phyloP scores from a whole-genome alignment of 2,888 invertebrate species.

The Colostygia pectinataria region DNA sequence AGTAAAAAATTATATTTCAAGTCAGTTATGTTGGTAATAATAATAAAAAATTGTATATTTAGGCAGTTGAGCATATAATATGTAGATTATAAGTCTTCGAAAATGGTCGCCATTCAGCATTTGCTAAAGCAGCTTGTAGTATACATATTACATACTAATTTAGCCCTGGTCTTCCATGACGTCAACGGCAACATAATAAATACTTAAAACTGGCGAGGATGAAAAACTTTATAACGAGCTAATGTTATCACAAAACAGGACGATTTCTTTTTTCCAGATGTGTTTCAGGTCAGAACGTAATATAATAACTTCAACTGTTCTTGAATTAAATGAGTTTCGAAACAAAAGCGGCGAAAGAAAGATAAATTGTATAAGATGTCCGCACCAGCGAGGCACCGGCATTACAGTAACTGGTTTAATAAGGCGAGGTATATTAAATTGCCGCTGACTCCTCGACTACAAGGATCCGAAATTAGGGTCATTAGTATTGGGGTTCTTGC shows the following conservation, averaged over 20 bases:
- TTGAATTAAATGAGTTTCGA: slow-evolving; percentile 29
- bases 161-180: too few species aligned
- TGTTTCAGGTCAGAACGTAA: slow-evolving; percentile 26
- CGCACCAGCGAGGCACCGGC: slow-evolving; percentile 7
- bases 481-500: not conserved
- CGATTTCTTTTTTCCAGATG: not conserved
- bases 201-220: not conserved
- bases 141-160: too few species aligned
- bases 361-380: slow-evolving; percentile 23
- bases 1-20: too few species aligned
- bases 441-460: slow-evolving; percentile 7
- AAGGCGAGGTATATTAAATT: slow-evolving; percentile 23
- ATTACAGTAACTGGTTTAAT: slow-evolving; percentile 24
- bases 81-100: too few species aligned
- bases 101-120: too few species aligned
- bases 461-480: not conserved
- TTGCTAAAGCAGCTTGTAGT: too few species aligned
- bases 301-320: slow-evolving; percentile 19
- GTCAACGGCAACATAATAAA: too few species aligned
- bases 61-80: too few species aligned
- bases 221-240: not conserved
- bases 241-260: not conserved
- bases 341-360: slow-evolving; percentile 27
- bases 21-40: too few species aligned
- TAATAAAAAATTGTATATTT: too few species aligned